A percentile compares a stretch with the other conserved stretches of the same genome.
phyloP scores from a whole-genome alignment of 2,888 invertebrate species.

The Drosophila aldrichi region DNA sequence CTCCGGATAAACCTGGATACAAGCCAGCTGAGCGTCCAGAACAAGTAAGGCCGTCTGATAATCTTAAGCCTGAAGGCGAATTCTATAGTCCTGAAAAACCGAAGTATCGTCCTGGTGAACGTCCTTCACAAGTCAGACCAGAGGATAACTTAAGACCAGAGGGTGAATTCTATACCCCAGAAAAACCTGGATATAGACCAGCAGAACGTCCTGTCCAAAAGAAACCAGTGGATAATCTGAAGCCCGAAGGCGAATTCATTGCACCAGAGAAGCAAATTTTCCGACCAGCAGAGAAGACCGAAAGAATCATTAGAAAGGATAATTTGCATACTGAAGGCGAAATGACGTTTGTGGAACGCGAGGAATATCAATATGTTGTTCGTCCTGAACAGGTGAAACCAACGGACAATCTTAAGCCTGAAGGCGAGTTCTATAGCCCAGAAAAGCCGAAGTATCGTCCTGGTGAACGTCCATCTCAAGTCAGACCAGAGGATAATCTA shows the following conservation, averaged over 20 bases:
- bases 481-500: not conserved
- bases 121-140: conserved; percentile 85
- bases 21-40: conserved; percentile 52
- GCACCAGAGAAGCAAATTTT: conserved; percentile 80
- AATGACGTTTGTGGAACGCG: no score
- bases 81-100: conserved; percentile 85
- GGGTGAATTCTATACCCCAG: not conserved
- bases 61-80: conserved; percentile 86
- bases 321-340: no score
- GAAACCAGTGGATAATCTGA: conserved; percentile 85
- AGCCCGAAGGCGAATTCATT: conserved; percentile 87
- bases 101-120: conserved; percentile 85
- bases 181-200: no score
- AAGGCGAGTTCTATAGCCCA: no score
- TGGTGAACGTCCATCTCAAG: conserved; percentile 1
- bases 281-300: conserved; percentile 86
- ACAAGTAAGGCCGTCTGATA: conserved; percentile 86
- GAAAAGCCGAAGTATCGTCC: not conserved
- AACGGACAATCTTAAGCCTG: no score
- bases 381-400: no score
- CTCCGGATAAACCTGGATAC: conserved; percentile 69
- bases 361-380: no score
- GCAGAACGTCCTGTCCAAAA: no score
- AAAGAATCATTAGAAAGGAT: no score
- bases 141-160: conserved; percentile 73